phyloP scores from a whole-genome alignment of 2,113 vertebrate species.

The Speoplatyrhinus poulsoni region DNA sequence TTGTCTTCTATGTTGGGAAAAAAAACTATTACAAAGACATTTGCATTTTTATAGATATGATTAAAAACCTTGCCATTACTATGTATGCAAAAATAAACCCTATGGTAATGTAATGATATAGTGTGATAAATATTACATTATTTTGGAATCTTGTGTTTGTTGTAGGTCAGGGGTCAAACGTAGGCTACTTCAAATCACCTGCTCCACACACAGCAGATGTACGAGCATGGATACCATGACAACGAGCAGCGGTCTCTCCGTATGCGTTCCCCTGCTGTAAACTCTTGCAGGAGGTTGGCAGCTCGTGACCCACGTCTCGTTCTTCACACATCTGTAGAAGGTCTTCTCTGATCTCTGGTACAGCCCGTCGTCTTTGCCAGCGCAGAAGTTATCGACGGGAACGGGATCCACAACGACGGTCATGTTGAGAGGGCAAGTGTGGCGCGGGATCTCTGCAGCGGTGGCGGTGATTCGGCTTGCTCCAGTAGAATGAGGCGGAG shows the following conservation, averaged over 20 bases:
- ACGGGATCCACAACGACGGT: slow-evolving; percentile 20
- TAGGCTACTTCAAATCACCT: neutral
- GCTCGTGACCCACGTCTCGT: slow-evolving; percentile 34
- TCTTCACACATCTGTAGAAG: slow-evolving; percentile 41
- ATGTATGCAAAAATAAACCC: neutral
- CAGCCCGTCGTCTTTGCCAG: slow-evolving; percentile 35
- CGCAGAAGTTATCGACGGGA: slow-evolving; percentile 43
- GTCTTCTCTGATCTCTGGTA: slow-evolving; percentile 27
- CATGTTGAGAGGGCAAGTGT: slow-evolving; percentile 38
- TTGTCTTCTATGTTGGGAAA: too few species aligned
- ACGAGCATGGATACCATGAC: neutral
- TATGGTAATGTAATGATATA: neutral
- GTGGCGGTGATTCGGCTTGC: neutral
- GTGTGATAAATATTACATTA: neutral
- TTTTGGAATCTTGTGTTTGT: too few species aligned
- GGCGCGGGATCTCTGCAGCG: neutral
- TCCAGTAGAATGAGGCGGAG: neutral
- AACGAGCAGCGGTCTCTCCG: neutral
- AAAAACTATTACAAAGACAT: too few species aligned
- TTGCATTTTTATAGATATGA: neutral
- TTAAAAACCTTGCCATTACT: neutral
- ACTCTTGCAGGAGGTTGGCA: slow-evolving; percentile 27
- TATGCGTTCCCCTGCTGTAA: neutral
- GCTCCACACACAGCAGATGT: slow-evolving; percentile 8
- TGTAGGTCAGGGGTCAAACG: too few species aligned